Percentiles rank a stretch among this genome's conserved stretches.
Evolutionary conservation across 2,797 vertebrate species (phyloP).

Genomic region (Champsocephalus esox): DNA sequence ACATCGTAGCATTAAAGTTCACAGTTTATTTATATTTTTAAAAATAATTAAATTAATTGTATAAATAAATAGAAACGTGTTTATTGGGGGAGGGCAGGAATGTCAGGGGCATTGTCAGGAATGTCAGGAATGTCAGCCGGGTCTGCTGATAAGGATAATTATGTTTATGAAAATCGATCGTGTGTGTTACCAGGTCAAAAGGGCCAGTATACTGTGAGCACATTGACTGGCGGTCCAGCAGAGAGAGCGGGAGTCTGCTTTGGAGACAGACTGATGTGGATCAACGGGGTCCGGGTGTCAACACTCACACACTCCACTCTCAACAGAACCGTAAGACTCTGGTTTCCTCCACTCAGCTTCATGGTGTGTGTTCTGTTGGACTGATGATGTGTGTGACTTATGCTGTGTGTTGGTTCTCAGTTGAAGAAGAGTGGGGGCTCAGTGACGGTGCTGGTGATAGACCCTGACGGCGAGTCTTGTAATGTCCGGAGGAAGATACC

Average conservation of each 20-base stretch:
- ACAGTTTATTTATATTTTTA: too few species aligned
- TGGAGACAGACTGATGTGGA: slow-evolving; percentile 90
- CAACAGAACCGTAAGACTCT: slow-evolving; percentile 83
- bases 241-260: slow-evolving; percentile 87
- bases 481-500: slow-evolving; percentile 85
- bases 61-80: too few species aligned
- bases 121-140: too few species aligned
- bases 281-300: slow-evolving; percentile 87
- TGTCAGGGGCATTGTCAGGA: too few species aligned
- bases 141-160: background rate
- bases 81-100: too few species aligned
- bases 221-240: slow-evolving; percentile 84
- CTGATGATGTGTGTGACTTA: background rate
- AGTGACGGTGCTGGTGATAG: slow-evolving; percentile 90
- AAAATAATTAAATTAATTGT: too few species aligned
- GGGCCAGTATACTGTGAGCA: slow-evolving; percentile 84
- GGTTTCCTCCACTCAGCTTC: background rate
- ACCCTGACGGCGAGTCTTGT: slow-evolving; percentile 84
- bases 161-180: background rate
- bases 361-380: background rate
- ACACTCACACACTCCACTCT: slow-evolving; percentile 80
- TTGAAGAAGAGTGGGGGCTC: slow-evolving; percentile 84
- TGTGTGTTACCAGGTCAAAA: slow-evolving; percentile 80
- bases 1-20: too few species aligned
- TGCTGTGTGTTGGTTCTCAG: slow-evolving; percentile 75